phyloP scores from a whole-genome alignment of 2,797 vertebrate species.

The Premnoplex brunnescens region DNA sequence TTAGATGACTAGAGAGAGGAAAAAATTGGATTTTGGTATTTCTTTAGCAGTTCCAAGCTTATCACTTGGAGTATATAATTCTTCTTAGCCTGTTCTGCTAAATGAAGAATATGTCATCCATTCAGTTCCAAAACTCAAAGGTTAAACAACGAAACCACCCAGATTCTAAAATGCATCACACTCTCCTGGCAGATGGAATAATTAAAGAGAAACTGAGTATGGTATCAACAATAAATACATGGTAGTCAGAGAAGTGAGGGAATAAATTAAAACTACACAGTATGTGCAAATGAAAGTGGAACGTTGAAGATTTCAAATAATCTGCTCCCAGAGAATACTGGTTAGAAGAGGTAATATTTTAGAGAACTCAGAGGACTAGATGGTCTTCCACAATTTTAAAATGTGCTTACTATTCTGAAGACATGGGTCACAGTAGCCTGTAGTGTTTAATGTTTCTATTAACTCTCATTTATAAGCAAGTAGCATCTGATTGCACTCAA shows the following conservation, averaged over 20 bases:
- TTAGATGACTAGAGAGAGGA: slow-evolving; percentile 33
- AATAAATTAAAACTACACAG: slow-evolving; percentile 42
- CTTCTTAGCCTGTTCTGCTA: slow-evolving; percentile 28
- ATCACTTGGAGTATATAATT: slow-evolving; percentile 55
- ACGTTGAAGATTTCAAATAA: slow-evolving; percentile 19
- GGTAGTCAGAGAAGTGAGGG: neutral
- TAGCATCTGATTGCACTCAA: slow-evolving; percentile 29
- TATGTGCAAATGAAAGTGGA: neutral
- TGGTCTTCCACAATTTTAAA: slow-evolving; percentile 9
- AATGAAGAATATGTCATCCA: slow-evolving; percentile 49
- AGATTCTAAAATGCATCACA: slow-evolving; percentile 29
- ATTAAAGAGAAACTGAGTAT: slow-evolving; percentile 38
- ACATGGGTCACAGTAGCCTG: neutral
- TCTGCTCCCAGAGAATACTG: neutral
- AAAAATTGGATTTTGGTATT: slow-evolving; percentile 59
- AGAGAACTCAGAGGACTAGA: neutral
- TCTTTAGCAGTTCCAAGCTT: slow-evolving; percentile 62
- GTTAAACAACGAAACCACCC: slow-evolving; percentile 48
- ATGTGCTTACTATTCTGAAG: slow-evolving; percentile 38
- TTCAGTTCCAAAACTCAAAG: slow-evolving; percentile 43
- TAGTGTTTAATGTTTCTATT: slow-evolving; percentile 38
- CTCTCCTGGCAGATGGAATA: slow-evolving; percentile 33
- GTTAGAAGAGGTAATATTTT: slow-evolving; percentile 5
- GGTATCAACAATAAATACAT: slow-evolving; percentile 23
- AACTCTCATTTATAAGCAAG: slow-evolving; percentile 63